Base-by-base conservation (phyloP, 2,888 invertebrate genomes). In the Cepaea hortensis region DNA sequence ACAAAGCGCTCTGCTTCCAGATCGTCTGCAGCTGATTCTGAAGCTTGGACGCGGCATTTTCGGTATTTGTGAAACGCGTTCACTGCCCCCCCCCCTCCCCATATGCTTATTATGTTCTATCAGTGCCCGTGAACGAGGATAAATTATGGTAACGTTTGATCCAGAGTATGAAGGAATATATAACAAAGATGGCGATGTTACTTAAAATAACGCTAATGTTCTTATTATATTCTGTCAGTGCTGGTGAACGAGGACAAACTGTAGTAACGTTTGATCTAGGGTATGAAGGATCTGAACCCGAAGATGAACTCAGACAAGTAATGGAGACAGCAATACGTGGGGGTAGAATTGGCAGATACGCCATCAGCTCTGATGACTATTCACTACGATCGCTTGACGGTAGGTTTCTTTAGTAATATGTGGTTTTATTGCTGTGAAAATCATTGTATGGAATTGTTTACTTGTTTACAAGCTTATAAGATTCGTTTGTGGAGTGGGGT, bases 201-300 rank as follows among this genome's bases (percentile, higher is more conserved):
- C 20, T 15, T 68, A 18, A 11, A 20, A n/a, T 68, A 20, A n/a
- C 18, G 6, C 18, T 11, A 18, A 68, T 9, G 6, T 6, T 20
- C 18, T 5, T 68, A 68, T 18, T 68, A n/a, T 65, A 68, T 65
- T 70, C 35, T 84, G 4, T 48, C 86, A 13, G 81, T 70, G 89
- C 91, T 20, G 88, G 92, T 92, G 79, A 62, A 46, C 89, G 89
- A 7, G 92, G 92, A 20, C 91, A 92, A n/a, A 84, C 93, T 70
- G 88, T 93, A 88, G 96, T 96, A 48, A 96, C 96, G 0, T 93
- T 97, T 88, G 97, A 97, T 93, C 95, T 97, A 84, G 96, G 96
- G 13, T 96, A 96, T 0, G 95, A 95, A 13, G 95, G 96, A 20
- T 95, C 95, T 91, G 95, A 95, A 82, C 95, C 96, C 89, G 95